phyloP scores from a whole-genome alignment of 2,113 vertebrate genomes.

The Oreochromis spilurus region DNA sequence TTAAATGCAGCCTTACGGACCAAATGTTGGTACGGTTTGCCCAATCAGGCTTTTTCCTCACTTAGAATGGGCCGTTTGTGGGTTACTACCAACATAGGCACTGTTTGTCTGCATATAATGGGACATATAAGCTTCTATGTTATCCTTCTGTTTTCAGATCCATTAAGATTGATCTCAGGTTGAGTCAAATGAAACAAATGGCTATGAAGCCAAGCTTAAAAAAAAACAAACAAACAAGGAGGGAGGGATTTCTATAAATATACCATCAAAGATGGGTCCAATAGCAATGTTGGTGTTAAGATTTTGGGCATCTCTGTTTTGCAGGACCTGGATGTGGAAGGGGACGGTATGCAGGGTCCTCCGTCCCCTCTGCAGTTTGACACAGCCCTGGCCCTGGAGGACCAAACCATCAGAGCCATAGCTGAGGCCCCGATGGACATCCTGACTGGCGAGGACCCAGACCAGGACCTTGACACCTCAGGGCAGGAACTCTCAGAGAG shows the following conservation, averaged over 20 bases:
- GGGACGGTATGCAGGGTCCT: conserved; percentile 88
- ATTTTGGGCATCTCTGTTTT: not conserved
- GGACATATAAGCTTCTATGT: not conserved
- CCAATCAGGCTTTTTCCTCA: not conserved
- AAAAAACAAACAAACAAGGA: not conserved
- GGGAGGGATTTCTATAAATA: not conserved
- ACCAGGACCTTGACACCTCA: conserved; percentile 56
- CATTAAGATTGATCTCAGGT: not conserved
- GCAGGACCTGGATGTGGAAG: conserved; percentile 94
- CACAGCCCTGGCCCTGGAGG: conserved; percentile 81
- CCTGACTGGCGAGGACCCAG: conserved; percentile 75
- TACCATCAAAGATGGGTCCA: not conserved
- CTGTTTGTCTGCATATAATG: not conserved
- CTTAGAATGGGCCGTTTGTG: not conserved
- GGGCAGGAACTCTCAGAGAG: conserved; percentile 66
- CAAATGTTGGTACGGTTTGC: not conserved
- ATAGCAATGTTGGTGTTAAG: not conserved
- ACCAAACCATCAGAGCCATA: conserved; percentile 81
- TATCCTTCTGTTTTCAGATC: not conserved
- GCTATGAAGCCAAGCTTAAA: not conserved
- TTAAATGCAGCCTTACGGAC: not conserved
- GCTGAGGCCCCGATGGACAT: conserved; percentile 83
- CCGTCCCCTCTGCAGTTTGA: conserved; percentile 93
- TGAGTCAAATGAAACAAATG: not conserved
- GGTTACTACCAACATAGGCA: not conserved